Percentiles rank a stretch among this genome's conserved stretches.
phyloP scores from a whole-genome alignment of 1,140 invertebrate species.

The Trachymyrmex cornetzi region DNA sequence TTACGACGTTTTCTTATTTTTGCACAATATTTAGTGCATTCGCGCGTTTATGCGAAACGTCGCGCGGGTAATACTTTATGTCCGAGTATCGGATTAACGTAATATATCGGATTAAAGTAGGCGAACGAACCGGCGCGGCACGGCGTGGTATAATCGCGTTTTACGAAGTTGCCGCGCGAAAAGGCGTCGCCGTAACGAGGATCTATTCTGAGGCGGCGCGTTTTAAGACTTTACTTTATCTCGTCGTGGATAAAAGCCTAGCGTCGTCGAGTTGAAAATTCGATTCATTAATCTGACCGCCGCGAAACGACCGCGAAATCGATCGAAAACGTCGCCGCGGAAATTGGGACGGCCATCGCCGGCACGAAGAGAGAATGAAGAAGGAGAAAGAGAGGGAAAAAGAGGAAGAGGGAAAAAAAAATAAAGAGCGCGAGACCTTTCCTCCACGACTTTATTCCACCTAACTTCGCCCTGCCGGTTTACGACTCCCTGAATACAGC shows the following conservation, averaged over 20 bases:
- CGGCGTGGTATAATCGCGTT: conserved; percentile 34
- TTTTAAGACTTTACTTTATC: conserved; percentile 48
- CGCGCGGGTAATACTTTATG: conserved; percentile 35
- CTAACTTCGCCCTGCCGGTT: conserved; percentile 55
- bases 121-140: not conserved
- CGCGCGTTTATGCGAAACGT: conserved; percentile 4
- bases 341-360: conserved; percentile 33
- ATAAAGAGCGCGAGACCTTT: not conserved
- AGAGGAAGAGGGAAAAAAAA: not conserved
- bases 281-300: conserved; percentile 61
- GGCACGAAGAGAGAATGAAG: not conserved
- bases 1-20: conserved; percentile 13
- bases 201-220: conserved; percentile 28
- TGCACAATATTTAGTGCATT: conserved; percentile 20
- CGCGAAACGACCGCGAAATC: conserved; percentile 62
- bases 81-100: conserved; percentile 48
- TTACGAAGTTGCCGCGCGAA: conserved; percentile 38
- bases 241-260: conserved; percentile 48
- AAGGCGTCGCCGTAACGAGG: conserved; percentile 15
- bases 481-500: conserved; percentile 41
- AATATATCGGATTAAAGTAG: conserved; percentile 33
- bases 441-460: conserved; percentile 43
- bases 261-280: conserved; percentile 38
- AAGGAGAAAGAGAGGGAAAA: not conserved
- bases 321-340: conserved; percentile 43